These are phyloP conservation scores for Xiphophorus maculatus DNA, from an alignment of 2,113 vertebrate genomes.

Conservation along the genomic window DNA sequence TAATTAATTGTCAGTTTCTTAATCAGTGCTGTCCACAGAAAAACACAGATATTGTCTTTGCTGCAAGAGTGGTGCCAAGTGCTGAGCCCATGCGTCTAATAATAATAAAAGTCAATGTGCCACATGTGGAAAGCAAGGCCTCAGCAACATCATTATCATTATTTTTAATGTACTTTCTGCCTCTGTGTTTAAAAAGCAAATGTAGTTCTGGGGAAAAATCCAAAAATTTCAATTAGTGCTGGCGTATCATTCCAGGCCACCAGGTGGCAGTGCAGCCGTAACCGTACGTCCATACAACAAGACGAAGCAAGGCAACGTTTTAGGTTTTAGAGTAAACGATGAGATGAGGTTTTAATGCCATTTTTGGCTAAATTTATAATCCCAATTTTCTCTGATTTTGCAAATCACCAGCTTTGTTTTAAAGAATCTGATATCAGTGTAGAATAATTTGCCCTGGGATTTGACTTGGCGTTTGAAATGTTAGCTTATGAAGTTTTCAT, in stretches of 20 bases:
- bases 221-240: not conserved
- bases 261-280: not conserved
- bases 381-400: not conserved
- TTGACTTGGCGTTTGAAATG: no score
- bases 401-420: not conserved
- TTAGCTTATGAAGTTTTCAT: no score
- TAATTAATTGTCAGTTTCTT: not conserved
- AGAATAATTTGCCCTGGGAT: not conserved
- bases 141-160: not conserved
- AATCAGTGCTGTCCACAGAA: not conserved
- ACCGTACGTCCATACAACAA: not conserved
- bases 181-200: not conserved
- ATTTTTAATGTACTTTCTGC: not conserved
- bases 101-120: not conserved
- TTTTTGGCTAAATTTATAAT: not conserved
- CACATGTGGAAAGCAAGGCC: not conserved
- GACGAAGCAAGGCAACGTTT: not conserved
- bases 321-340: not conserved
- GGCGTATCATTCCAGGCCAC: not conserved
- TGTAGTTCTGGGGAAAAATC: not conserved
- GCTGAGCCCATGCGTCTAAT: not conserved
- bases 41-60: not conserved
- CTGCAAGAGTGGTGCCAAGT: not conserved
- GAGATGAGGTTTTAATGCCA: not conserved
- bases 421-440: not conserved